These are phyloP conservation scores for Liopterus haemorrhoidalis DNA, from an alignment of 2,888 invertebrate genomes.

Conservation along the genomic window DNA sequence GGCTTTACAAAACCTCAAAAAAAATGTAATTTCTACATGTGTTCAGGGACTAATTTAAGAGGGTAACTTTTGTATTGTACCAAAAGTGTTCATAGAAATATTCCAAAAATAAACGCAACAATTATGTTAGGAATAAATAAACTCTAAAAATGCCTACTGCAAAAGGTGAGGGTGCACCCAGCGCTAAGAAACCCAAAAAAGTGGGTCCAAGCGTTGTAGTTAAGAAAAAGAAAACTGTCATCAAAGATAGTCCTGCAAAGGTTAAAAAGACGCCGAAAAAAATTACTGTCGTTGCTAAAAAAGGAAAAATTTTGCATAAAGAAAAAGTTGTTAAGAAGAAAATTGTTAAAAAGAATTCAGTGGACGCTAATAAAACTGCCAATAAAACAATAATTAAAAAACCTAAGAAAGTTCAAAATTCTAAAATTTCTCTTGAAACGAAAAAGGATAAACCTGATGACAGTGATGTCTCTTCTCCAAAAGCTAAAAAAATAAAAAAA, in stretches of 20 bases:
- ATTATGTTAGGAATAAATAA: too few relatives aligned
- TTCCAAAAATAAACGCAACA: too few relatives aligned
- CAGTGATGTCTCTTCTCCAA: slow-evolving; percentile 19
- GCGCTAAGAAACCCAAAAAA: too few relatives aligned
- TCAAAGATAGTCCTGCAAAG: slow-evolving; percentile 37
- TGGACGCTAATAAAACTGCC: slow-evolving; percentile 23
- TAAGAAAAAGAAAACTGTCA: slow-evolving; percentile 35
- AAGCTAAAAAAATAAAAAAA: slow-evolving; percentile 21
- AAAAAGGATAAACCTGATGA: slow-evolving; percentile 36
- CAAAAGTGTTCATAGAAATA: too few relatives aligned
- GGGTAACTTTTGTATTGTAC: too few relatives aligned
- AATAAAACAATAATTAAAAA: slow-evolving; percentile 14
- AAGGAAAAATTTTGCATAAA: slow-evolving; percentile 31
- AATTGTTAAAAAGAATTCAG: slow-evolving; percentile 27
- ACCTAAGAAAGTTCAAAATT: slow-evolving; percentile 20
- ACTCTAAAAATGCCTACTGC: slow-evolving; percentile 28
- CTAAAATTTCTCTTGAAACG: slow-evolving; percentile 13
- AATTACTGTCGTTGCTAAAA: slow-evolving; percentile 28
- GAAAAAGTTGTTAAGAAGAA: slow-evolving; percentile 27
- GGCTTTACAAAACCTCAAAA: too few relatives aligned
- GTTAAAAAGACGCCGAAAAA: slow-evolving; percentile 41
- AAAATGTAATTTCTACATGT: too few relatives aligned
- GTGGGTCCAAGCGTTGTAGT: too few relatives aligned
- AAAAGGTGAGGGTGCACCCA: too few relatives aligned
- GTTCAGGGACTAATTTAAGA: too few relatives aligned